Percentiles rank a stretch among this genome's conserved stretches.
phyloP scores from a whole-genome alignment of 1,140 invertebrate species.

The Drosophila fuyamai region DNA sequence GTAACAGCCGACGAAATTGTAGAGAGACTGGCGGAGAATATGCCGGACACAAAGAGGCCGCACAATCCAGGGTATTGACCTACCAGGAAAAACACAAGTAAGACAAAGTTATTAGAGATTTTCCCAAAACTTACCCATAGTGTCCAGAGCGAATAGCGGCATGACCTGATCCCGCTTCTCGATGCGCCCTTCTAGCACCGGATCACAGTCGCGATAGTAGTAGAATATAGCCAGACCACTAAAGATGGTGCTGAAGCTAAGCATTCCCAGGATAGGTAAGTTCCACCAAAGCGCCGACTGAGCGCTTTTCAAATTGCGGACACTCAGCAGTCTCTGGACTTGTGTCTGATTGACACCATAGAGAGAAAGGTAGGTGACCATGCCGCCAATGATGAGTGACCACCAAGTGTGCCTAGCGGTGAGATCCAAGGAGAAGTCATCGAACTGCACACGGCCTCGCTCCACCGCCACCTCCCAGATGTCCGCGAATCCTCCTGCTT shows the following conservation, averaged over 20 bases:
- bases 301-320: slow-evolving; percentile 89
- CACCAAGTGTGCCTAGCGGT: slow-evolving; percentile 91
- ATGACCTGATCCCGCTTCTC: slow-evolving; percentile 87
- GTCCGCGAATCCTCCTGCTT: slow-evolving; percentile 87
- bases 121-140: slow-evolving; percentile 85
- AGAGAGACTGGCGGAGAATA: slow-evolving; percentile 93
- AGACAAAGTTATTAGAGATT: not conserved
- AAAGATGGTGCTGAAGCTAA: slow-evolving; percentile 90
- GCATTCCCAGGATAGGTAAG: slow-evolving; percentile 88
- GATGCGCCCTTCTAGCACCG: slow-evolving; percentile 86
- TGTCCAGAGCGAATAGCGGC: slow-evolving; percentile 92
- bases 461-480: slow-evolving; percentile 89
- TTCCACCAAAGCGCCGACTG: slow-evolving; percentile 89
- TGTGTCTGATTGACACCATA: slow-evolving; percentile 94
- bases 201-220: slow-evolving; percentile 91
- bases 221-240: slow-evolving; percentile 92
- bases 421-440: slow-evolving; percentile 88
- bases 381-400: slow-evolving; percentile 90
- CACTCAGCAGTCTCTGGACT: slow-evolving; percentile 93
- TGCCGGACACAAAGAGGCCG: slow-evolving; percentile 93
- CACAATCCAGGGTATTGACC: slow-evolving; percentile 89
- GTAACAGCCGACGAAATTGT: slow-evolving; percentile 94
- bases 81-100: slow-evolving; percentile 22
- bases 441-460: slow-evolving; percentile 87
- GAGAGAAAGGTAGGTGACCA: slow-evolving; percentile 90